These are phyloP conservation scores for Oryzias woworae DNA, from an alignment of 2,113 vertebrate genomes.

Conservation along the genomic window DNA sequence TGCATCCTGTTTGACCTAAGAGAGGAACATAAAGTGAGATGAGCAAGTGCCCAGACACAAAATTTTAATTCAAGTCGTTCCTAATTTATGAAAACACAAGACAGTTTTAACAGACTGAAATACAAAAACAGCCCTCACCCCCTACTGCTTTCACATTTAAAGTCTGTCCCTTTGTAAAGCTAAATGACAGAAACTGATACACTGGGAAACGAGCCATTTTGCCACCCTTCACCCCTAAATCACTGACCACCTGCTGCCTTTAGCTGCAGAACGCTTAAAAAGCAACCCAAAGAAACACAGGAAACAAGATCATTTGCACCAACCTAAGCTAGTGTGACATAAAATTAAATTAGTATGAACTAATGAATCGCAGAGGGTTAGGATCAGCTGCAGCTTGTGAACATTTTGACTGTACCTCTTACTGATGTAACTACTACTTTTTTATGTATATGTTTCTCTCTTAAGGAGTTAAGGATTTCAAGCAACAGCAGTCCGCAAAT, in stretches of 20 bases:
- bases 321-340: constrained; percentile 52
- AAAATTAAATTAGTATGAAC: constrained; percentile 68
- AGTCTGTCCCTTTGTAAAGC: constrained; percentile 22
- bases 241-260: constrained; percentile 67
- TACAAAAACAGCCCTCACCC: constrained; percentile 2
- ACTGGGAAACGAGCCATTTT: constrained; percentile 56
- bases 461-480: background rate
- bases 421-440: background rate
- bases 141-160: constrained; percentile 38
- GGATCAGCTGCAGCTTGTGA: constrained; percentile 31
- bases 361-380: constrained; percentile 39
- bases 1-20: constrained; percentile 42
- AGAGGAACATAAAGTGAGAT: constrained; percentile 34
- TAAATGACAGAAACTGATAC: constrained; percentile 61
- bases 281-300: constrained; percentile 43
- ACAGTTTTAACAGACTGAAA: background rate
- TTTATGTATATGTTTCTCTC: constrained; percentile 4
- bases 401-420: constrained; percentile 1
- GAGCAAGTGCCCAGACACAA: constrained; percentile 49
- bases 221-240: constrained; percentile 45
- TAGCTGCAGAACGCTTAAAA: constrained; percentile 34
- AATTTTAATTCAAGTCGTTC: constrained; percentile 7
- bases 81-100: background rate
- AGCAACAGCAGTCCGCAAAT: constrained; percentile 1
- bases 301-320: constrained; percentile 59